Evolutionary conservation across 2,888 invertebrate species (phyloP), one percentile per base, ranked within the genome.

Genomic region (Leptopilina syphax): DNA sequence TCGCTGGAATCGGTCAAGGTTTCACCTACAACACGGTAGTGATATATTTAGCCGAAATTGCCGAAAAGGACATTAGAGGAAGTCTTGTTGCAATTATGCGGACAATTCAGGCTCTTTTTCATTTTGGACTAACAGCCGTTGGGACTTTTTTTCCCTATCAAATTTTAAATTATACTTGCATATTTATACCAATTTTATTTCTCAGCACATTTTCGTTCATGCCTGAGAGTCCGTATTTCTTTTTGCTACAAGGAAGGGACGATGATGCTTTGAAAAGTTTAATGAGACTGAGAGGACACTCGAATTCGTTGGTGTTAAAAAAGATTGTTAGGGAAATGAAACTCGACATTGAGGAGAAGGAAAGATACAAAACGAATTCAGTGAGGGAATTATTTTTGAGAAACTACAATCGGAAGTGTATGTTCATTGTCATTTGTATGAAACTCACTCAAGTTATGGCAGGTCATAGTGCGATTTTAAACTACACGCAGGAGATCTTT

Each of bases 191-290:
- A 0, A 91, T 94, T 47, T 85, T 94, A 1, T 94, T 94, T 86
- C 92, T 94, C 12, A 88, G 94, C 0, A 93, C 93, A 0, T 94
- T 95, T 88, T 92, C 93, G 67, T 93, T 93, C 63, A 94, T 95
- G 93, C 95, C 95, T 0, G 96, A 96, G 88, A 94, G 95, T 3
- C 96, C 96, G 0, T 94, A 95, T 85, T 94, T 93, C 87, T 92
- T 92, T 87, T 92, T 94, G 41, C 93, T 94, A 77, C 93, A 93
- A 12, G 92, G 93, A 47, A 91, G 92, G 9, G 93, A 93, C 60
- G 91, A 93, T 80, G 92, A 92, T 18, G 95, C 95, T 0, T 93
- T 94, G 79, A 86, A 91, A 66, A 93, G 94, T 0, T 89, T 95
- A 76, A 92, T 93, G 85, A 93, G 93, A 88, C 92, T 95, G 1